phyloP scores from a whole-genome alignment of 2,888 invertebrate genomes.

The Philereme vetulata region DNA sequence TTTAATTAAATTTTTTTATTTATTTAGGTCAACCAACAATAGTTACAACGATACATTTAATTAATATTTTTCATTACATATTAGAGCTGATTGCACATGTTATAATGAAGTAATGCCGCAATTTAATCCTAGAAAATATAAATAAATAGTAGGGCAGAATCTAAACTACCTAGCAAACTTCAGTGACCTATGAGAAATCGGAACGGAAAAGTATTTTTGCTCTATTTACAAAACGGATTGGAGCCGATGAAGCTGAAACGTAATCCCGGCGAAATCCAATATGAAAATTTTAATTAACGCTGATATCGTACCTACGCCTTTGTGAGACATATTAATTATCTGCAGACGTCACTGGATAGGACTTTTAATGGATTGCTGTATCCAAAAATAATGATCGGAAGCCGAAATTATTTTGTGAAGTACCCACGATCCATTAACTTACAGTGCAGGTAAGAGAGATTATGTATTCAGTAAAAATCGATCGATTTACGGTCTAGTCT shows the following conservation, averaged over 20 bases:
- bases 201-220: slow-evolving; percentile 8
- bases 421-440: neutral
- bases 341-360: slow-evolving; percentile 12
- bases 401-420: slow-evolving; percentile 4
- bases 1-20: too few relatives aligned
- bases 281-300: slow-evolving; percentile 63
- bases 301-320: slow-evolving; percentile 41
- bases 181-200: neutral
- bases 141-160: neutral
- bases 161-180: neutral
- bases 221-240: slow-evolving; percentile 44
- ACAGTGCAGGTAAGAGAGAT: neutral
- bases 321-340: slow-evolving; percentile 45
- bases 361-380: slow-evolving; percentile 20
- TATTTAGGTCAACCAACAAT: too few relatives aligned
- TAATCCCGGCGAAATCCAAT: slow-evolving; percentile 48
- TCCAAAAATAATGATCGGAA: slow-evolving; percentile 13
- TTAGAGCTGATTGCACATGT: too few relatives aligned
- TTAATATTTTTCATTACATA: too few relatives aligned
- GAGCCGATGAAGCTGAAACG: slow-evolving; percentile 50
- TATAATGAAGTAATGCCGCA: too few relatives aligned
- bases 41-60: too few relatives aligned
- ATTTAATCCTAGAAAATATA: too few relatives aligned
- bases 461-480: too few relatives aligned
- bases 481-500: too few relatives aligned